These are phyloP conservation scores for Notospermus geniculatus DNA, from an alignment of 1,140 invertebrate species.

Conservation along the genomic window DNA sequence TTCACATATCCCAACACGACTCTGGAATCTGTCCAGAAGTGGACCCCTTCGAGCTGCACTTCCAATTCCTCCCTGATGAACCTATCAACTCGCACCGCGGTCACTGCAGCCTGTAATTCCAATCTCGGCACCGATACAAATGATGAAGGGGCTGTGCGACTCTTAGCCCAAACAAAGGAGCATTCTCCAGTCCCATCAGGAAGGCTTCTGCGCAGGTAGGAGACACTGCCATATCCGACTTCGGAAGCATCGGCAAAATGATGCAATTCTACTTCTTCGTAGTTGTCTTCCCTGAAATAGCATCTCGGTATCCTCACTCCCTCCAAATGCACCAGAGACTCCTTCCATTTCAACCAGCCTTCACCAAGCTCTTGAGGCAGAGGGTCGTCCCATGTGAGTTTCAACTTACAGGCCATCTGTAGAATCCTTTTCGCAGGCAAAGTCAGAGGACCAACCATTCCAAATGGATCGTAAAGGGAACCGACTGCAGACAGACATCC, in stretches of 20 bases:
- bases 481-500: no score
- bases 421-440: not conserved
- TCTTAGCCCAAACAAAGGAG: not conserved
- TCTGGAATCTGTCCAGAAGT: not conserved
- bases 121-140: not conserved
- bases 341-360: no score
- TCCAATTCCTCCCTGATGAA: not conserved
- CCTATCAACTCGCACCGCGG: not conserved
- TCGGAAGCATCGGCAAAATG: conserved; percentile 8
- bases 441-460: not conserved
- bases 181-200: no score
- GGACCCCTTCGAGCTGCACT: not conserved
- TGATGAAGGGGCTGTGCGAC: not conserved
- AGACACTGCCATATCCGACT: not conserved
- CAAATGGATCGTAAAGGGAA: not conserved
- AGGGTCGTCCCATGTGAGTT: no score
- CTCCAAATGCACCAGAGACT: not conserved
- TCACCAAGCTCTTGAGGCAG: no score
- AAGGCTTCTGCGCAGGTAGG: not conserved
- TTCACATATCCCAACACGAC: not conserved
- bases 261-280: not conserved
- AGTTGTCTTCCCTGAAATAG: not conserved
- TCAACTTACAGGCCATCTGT: no score
- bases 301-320: not conserved
- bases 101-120: conserved; percentile 6